phyloP scores from a whole-genome alignment of 2,888 invertebrate genomes.

The Anthophora plumipes region DNA sequence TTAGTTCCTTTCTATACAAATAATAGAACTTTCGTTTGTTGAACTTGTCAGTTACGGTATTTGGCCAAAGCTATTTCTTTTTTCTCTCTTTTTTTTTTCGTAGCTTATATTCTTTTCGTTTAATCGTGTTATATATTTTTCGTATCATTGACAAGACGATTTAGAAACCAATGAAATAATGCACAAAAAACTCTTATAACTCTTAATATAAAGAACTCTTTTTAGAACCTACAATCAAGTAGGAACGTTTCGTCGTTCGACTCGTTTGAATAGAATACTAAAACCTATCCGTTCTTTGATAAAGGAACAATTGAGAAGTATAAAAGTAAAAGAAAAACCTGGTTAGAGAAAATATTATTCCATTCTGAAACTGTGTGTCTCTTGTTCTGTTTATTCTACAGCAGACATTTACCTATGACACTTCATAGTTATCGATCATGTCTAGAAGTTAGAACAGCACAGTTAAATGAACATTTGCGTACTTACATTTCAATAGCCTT shows the following conservation, averaged over 20 bases:
- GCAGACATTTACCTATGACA: background rate
- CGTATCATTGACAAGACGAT: background rate
- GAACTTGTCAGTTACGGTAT: too few species aligned
- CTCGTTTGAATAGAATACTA: background rate
- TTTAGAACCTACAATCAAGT: background rate
- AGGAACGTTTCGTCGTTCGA: background rate
- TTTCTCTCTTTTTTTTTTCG: too few species aligned
- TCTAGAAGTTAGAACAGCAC: slow-evolving; percentile 15
- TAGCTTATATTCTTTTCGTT: background rate
- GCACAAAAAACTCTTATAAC: background rate
- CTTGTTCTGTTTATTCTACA: background rate
- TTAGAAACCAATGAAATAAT: background rate
- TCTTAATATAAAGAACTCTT: too few species aligned
- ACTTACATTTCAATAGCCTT: slow-evolving; percentile 99
- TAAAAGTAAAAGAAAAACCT: background rate
- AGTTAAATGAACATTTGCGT: slow-evolving; percentile 61
- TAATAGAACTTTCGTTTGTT: too few species aligned
- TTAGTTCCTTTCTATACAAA: background rate
- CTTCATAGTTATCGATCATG: slow-evolving; percentile 24
- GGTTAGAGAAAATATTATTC: background rate
- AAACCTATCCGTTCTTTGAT: background rate
- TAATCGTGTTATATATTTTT: background rate
- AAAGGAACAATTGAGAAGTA: background rate
- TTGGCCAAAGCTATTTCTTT: too few species aligned
- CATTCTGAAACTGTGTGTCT: slow-evolving; percentile 21